These are phyloP conservation scores for Mythimna vitellina DNA, from an alignment of 2,888 invertebrate genomes.

Conservation along the genomic window DNA sequence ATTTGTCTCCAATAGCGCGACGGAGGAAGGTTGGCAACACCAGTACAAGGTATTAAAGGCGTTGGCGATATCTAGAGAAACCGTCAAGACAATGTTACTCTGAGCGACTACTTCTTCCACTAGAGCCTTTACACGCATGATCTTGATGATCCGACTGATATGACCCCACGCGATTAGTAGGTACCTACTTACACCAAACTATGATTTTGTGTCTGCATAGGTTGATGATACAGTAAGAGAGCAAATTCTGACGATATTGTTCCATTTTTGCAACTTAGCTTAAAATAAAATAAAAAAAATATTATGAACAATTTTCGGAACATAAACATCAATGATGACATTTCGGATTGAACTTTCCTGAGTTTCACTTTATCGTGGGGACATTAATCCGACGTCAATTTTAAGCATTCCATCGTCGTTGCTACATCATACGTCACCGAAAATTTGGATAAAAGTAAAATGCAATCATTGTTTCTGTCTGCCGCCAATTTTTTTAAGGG, in stretches of 20 bases:
- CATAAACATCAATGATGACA: slow-evolving; percentile 35
- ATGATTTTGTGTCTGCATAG: not conserved
- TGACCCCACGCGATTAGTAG: too few species aligned
- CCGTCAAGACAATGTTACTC: too few species aligned
- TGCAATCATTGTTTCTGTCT: too few species aligned
- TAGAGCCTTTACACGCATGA: too few species aligned
- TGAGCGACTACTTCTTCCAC: too few species aligned
- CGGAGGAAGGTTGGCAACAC: too few species aligned
- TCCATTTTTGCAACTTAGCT: not conserved
- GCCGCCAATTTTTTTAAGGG: not conserved
- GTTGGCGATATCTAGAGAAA: too few species aligned
- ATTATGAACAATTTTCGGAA: slow-evolving; percentile 20
- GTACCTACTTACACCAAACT: too few species aligned
- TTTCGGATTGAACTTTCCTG: slow-evolving; percentile 52
- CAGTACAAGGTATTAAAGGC: too few species aligned
- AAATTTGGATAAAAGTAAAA: not conserved
- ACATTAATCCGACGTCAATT: slow-evolving; percentile 31
- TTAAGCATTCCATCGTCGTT: slow-evolving; percentile 27
- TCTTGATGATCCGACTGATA: too few species aligned
- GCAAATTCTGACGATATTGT: not conserved
- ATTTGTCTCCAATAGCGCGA: too few species aligned
- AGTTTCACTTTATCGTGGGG: slow-evolving; percentile 42
- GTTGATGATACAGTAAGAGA: not conserved
- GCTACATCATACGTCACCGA: slow-evolving; percentile 34
- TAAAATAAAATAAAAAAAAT: slow-evolving; percentile 5